Conservation (phyloP, 2,888 invertebrate genomes). For the Laothoe populi region DNA sequence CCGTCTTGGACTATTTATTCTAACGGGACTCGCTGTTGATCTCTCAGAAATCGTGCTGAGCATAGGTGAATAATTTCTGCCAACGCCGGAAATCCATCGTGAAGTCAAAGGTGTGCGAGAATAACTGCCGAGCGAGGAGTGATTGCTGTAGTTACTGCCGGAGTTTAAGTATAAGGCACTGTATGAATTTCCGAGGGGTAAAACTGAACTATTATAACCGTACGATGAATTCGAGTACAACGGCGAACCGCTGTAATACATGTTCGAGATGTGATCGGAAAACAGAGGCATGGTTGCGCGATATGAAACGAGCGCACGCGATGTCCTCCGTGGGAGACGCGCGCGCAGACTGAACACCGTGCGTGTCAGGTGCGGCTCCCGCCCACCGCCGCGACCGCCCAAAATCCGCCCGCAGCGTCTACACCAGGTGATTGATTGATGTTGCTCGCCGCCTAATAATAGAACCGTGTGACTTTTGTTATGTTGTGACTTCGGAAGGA, state of each 20-base stretch:
- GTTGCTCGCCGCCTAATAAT: slow-evolving; percentile 71
- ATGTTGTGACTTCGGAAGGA: slow-evolving; percentile 55
- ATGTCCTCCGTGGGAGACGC: slow-evolving; percentile 53
- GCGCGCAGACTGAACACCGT: slow-evolving; percentile 62
- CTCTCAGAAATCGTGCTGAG: slow-evolving; percentile 88
- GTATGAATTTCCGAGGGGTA: slow-evolving; percentile 66
- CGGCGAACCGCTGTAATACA: slow-evolving; percentile 80
- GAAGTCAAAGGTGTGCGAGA: slow-evolving; percentile 76
- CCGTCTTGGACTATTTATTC: slow-evolving; percentile 75
- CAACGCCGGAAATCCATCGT: slow-evolving; percentile 68
- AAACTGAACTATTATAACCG: slow-evolving; percentile 74
- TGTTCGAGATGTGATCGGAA: slow-evolving; percentile 87
- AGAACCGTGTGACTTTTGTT: slow-evolving; percentile 55
- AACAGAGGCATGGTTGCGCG: slow-evolving; percentile 86
- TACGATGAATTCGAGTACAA: slow-evolving; percentile 79
- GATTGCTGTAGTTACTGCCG: slow-evolving; percentile 76
- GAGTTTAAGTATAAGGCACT: slow-evolving; percentile 82
- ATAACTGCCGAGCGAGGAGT: slow-evolving; percentile 83
- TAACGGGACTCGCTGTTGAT: slow-evolving; percentile 64
- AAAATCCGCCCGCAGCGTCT: slow-evolving; percentile 43
- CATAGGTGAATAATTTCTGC: slow-evolving; percentile 88
- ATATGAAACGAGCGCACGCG: slow-evolving; percentile 47
- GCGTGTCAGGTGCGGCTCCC: slow-evolving; percentile 54
- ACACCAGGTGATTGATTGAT: slow-evolving; percentile 77
- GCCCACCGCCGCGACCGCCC: slow-evolving; percentile 50